Conservation (phyloP, 2,797 vertebrate species). For the Spheniscus humboldti region DNA sequence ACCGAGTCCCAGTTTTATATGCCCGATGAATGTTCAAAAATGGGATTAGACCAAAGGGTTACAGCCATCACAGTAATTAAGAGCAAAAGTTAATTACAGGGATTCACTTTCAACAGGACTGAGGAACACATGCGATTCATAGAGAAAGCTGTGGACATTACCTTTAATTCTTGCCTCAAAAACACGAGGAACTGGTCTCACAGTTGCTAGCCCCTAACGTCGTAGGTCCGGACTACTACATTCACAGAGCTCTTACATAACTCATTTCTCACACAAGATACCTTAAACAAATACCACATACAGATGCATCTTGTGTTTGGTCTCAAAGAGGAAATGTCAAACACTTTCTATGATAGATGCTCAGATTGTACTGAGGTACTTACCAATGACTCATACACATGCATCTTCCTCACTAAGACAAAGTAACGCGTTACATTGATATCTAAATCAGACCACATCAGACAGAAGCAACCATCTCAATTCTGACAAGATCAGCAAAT, state of each 20-base stretch:
- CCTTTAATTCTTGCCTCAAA: background rate
- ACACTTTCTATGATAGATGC: background rate
- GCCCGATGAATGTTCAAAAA: background rate
- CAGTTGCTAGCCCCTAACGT: background rate
- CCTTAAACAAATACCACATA: background rate
- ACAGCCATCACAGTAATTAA: background rate
- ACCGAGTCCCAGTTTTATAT: background rate
- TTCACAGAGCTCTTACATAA: background rate
- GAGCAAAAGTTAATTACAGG: background rate
- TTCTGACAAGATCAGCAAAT: background rate
- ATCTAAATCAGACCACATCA: background rate
- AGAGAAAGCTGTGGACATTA: background rate
- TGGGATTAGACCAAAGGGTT: background rate
- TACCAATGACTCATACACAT: fast-evolving
- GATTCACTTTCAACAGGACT: background rate
- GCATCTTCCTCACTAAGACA: background rate
- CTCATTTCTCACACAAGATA: background rate
- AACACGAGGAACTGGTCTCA: background rate
- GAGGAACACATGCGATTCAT: background rate
- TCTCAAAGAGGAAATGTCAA: background rate
- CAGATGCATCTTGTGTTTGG: background rate
- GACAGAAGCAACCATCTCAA: background rate
- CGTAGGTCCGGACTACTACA: background rate
- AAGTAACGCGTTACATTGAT: fast-evolving
- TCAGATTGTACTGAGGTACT: background rate